Base-by-base conservation (phyloP, 2,888 invertebrate species). In the Sericinus montela region DNA sequence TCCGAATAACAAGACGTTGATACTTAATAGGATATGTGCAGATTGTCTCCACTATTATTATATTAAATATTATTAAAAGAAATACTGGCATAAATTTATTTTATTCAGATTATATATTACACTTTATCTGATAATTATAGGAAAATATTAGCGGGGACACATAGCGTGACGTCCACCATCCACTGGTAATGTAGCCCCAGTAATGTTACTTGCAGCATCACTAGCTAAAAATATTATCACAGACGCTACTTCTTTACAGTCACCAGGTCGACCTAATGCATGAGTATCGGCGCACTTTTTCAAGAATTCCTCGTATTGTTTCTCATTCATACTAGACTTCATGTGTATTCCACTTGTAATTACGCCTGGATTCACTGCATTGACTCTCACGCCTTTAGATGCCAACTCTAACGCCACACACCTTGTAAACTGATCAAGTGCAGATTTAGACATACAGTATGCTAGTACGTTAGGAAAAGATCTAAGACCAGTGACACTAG, bases 281-380 rank as follows among this genome's bases (percentile, higher is more conserved):
- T 99, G 98, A 0, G 97, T 98, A 29, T 91, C 90, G 64, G 94
- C 94, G 45, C 93, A 92, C 55, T 93, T 93, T 65, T 96, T 95
- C 54, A 98, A 83, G 75, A 98, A 98, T 69, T 90, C 90, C 32
- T 91, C 89, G 77, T 98, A 96, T 34, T 93, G 91, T 54, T 94
- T 92, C 28, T 94, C 93, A 61, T 90, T 91, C 93, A 98, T 93
- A 42, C 96, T 95, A 10, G 94, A 94, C 53, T 81, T 91, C 76
- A 92, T 94, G 61, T 98, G 98, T 37, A 98, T 74, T 60, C 97
- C 94, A 0, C 98, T 98, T 1, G 93, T 76, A n/a, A 95, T 94
- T 0, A 98, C 98, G 11, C 98, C 98, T 32, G 98, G 98, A 80
- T 97, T 97, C 0, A 98, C 97, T 45, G 94, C 91, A 76, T 98